Conservation (phyloP, 1,140 invertebrate species). For the Pseudomyrmex cubaensis region DNA sequence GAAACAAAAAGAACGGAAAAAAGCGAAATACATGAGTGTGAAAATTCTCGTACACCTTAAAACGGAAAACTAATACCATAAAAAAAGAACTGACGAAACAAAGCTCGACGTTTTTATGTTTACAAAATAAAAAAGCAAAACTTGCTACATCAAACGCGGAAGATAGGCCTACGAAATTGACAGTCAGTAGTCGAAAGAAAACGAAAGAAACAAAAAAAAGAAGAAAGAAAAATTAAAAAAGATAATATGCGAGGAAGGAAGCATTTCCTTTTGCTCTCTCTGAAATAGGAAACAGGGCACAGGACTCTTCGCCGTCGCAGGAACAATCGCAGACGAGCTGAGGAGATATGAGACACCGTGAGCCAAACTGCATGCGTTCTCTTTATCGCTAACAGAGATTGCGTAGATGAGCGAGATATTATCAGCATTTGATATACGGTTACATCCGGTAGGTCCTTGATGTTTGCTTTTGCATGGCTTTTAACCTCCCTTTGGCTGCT, state of each 20-base stretch:
- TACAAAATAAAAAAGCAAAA: conserved; percentile 7
- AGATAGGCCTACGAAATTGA: conserved; percentile 31
- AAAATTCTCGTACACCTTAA: conserved; percentile 3
- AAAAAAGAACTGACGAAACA: conserved; percentile 21
- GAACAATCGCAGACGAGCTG: conserved; percentile 63
- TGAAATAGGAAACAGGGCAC: conserved; percentile 57
- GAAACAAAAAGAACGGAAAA: conserved; percentile 33
- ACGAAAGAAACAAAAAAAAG: background rate
- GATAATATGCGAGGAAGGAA: conserved; percentile 26
- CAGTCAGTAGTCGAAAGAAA: conserved; percentile 7
- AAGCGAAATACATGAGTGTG: conserved; percentile 5
- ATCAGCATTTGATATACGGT: conserved; percentile 41
- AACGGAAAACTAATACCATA: conserved; percentile 3
- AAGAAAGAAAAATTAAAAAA: background rate
- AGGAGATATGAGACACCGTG: conserved; percentile 72
- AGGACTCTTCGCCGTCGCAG: conserved; percentile 44
- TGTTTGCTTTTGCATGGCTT: conserved; percentile 57
- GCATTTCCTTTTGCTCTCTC: conserved; percentile 45
- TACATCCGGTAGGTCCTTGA: conserved; percentile 52
- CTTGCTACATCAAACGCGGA: conserved; percentile 25
- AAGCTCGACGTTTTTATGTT: background rate
- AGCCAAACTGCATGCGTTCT: conserved; percentile 78
- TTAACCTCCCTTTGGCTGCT: background rate
- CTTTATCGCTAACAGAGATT: conserved; percentile 49
- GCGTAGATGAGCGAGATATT: conserved; percentile 45